Percentiles rank a stretch among this genome's conserved stretches.
phyloP scores from a whole-genome alignment of 1,140 invertebrate species.

The Goniozus legneri region DNA sequence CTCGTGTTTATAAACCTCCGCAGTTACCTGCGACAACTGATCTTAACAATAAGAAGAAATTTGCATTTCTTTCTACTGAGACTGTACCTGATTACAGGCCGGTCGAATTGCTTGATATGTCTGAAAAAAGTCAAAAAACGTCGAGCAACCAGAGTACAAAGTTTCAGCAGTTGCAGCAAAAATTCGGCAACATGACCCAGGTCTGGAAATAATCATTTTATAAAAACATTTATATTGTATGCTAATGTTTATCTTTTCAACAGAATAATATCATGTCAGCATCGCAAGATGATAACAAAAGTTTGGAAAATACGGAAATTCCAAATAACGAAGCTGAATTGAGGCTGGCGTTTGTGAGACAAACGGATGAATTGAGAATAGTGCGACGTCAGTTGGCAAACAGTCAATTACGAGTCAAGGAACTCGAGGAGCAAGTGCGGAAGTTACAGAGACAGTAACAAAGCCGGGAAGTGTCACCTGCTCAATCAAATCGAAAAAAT shows the following conservation, averaged over 20 bases:
- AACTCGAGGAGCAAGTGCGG: slow-evolving; percentile 71
- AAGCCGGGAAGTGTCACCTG: too few species aligned
- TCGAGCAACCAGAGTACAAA: slow-evolving; percentile 72
- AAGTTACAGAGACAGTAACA: slow-evolving; percentile 54
- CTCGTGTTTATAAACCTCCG: slow-evolving; percentile 60
- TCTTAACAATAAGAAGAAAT: slow-evolving; percentile 79
- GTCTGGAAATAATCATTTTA: slow-evolving; percentile 24
- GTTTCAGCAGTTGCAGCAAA: slow-evolving; percentile 70
- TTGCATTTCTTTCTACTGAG: slow-evolving; percentile 77
- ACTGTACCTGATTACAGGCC: slow-evolving; percentile 81
- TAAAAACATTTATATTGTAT: not conserved
- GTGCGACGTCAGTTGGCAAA: slow-evolving; percentile 71
- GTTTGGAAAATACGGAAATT: slow-evolving; percentile 39
- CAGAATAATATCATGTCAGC: slow-evolving; percentile 42
- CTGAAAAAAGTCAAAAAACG: slow-evolving; percentile 70
- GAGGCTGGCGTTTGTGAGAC: slow-evolving; percentile 68
- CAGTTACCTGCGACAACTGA: slow-evolving; percentile 54
- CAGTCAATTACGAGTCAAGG: slow-evolving; percentile 72
- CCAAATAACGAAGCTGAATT: slow-evolving; percentile 59
- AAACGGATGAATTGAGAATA: slow-evolving; percentile 74
- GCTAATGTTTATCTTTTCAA: not conserved
- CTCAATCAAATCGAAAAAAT: too few species aligned
- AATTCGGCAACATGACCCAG: slow-evolving; percentile 62
- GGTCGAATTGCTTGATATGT: slow-evolving; percentile 55
- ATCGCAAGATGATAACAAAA: slow-evolving; percentile 44